These are phyloP conservation scores for Lysiphlebus fabarum DNA, from an alignment of 1,140 invertebrate genomes.

Conservation along the genomic window DNA sequence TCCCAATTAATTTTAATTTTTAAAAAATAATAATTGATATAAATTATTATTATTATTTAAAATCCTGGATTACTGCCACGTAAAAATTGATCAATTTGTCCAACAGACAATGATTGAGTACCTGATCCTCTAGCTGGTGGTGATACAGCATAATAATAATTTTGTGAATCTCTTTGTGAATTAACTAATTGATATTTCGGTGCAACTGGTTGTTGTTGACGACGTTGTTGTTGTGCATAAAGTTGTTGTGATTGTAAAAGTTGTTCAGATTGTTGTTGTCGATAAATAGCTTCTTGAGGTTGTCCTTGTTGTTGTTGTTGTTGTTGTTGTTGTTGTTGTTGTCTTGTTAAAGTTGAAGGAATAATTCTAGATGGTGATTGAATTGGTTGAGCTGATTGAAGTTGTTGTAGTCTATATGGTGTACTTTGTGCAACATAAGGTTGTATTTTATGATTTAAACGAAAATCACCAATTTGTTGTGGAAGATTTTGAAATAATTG, in stretches of 20 bases:
- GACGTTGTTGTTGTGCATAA: slow-evolving; percentile 68
- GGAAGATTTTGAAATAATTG: slow-evolving; percentile 74
- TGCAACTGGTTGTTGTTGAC: slow-evolving; percentile 58
- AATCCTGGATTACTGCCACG: slow-evolving; percentile 68
- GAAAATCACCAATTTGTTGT: slow-evolving; percentile 68
- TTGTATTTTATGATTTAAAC: slow-evolving; percentile 69
- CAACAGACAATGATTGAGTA: slow-evolving; percentile 54
- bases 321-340: slow-evolving; percentile 12
- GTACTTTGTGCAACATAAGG: slow-evolving; percentile 65
- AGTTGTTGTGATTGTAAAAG: slow-evolving; percentile 72
- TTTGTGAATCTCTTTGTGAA: slow-evolving; percentile 53
- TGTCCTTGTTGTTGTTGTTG: slow-evolving; percentile 20
- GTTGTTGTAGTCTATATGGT: background rate
- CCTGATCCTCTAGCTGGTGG: slow-evolving; percentile 31
- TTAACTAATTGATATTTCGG: slow-evolving; percentile 49
- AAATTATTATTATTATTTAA: slow-evolving; percentile 39
- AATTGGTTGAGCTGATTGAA: slow-evolving; percentile 33
- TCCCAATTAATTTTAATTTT: background rate
- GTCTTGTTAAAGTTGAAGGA: slow-evolving; percentile 8
- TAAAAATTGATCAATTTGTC: slow-evolving; percentile 78
- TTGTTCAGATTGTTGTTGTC: slow-evolving; percentile 67
- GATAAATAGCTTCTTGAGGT: slow-evolving; percentile 66
- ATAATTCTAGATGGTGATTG: slow-evolving; percentile 32
- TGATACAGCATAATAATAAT: slow-evolving; percentile 64
- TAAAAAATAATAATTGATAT: background rate